phyloP scores from a whole-genome alignment of 2,113 vertebrate genomes.

The Oncorhynchus mykiss region DNA sequence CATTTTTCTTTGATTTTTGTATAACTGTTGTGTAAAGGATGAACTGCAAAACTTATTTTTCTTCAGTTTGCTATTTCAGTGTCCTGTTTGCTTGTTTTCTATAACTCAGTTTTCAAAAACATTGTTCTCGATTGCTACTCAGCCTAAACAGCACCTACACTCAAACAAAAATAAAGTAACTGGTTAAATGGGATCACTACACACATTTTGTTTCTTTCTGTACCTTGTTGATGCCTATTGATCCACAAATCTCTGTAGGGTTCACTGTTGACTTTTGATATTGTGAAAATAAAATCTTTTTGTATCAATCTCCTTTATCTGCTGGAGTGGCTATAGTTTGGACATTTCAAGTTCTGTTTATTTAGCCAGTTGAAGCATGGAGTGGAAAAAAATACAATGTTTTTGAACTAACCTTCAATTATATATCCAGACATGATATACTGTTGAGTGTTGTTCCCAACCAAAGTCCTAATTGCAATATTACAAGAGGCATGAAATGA shows the following conservation, averaged over 20 bases:
- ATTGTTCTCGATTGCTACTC: slow-evolving; percentile 37
- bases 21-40: slow-evolving; percentile 40
- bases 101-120: slow-evolving; percentile 33
- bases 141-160: slow-evolving; percentile 24
- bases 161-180: slow-evolving; percentile 26
- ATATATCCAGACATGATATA: too few species aligned
- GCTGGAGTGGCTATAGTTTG: background rate
- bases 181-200: slow-evolving; percentile 26
- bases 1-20: slow-evolving; percentile 46
- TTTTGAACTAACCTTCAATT: too few species aligned
- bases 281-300: slow-evolving; percentile 71
- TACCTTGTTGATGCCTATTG: slow-evolving; percentile 44
- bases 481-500: too few species aligned
- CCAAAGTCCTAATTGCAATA: too few species aligned
- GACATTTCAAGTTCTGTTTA: too few species aligned
- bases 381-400: too few species aligned
- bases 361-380: too few species aligned
- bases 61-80: slow-evolving; percentile 5
- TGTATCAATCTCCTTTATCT: slow-evolving; percentile 55
- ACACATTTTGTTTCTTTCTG: slow-evolving; percentile 34
- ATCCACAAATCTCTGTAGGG: slow-evolving; percentile 59
- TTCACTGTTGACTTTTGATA: slow-evolving; percentile 70
- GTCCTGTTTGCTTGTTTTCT: slow-evolving; percentile 34
- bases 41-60: too few species aligned
- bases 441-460: too few species aligned